Evolutionary conservation across 37 sponge, comb jelly and placozoan species (phyloP).

Genomic region (Aplysina aerophoba): DNA sequence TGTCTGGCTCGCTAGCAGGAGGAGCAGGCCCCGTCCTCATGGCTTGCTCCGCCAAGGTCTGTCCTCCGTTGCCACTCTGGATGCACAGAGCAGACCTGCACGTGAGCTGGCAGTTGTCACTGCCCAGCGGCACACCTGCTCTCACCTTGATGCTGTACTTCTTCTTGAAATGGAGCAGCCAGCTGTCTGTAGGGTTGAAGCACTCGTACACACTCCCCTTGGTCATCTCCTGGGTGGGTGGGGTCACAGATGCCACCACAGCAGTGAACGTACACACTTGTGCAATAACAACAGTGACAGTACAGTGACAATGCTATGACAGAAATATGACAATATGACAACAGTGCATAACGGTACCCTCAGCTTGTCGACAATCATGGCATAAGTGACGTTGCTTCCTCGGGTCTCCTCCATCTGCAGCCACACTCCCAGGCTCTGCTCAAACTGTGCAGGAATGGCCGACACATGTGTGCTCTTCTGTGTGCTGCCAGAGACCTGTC

Average conservation of each 20-base stretch:
- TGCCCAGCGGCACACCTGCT: no score
- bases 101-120: no score
- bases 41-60: conserved; percentile 8
- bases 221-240: conserved; percentile 1
- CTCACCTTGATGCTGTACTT: conserved; percentile 31
- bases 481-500: background rate
- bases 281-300: no score
- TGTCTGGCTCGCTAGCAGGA: no score
- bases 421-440: conserved; percentile 29
- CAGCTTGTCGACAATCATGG: conserved; percentile 35
- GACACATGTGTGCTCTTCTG: background rate
- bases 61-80: background rate
- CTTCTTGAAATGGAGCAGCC: conserved; percentile 29
- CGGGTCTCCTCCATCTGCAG: conserved; percentile 23
- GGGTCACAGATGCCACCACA: background rate
- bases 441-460: conserved; percentile 1
- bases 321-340: no score
- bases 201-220: conserved; percentile 11
- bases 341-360: conserved; percentile 9
- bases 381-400: conserved; percentile 30
- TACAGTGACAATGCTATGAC: no score
- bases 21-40: background rate
- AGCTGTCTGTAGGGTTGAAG: conserved; percentile 33
- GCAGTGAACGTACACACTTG: background rate
- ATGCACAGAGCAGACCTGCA: no score